A percentile compares a stretch with the other conserved stretches of the same genome.
These are phyloP conservation scores for Dermolepida albohirtum DNA, from an alignment of 2,888 invertebrate genomes.

Conservation along the genomic window DNA sequence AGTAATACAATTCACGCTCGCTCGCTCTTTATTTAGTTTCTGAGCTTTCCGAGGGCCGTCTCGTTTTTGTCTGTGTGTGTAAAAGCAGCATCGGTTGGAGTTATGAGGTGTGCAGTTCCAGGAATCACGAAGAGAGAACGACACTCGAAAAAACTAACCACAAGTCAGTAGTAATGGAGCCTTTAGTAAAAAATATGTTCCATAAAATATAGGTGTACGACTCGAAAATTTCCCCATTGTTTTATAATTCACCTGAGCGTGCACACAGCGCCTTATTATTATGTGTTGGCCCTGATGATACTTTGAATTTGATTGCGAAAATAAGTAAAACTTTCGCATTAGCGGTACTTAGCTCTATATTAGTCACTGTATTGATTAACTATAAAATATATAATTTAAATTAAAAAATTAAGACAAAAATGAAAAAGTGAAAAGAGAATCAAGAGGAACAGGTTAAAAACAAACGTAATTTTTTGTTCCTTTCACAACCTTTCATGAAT, in stretches of 20 bases:
- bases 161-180: slow-evolving; percentile 48
- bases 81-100: slow-evolving; percentile 25
- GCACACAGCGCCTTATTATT: too few relatives aligned
- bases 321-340: too few relatives aligned
- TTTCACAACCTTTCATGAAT: too few relatives aligned
- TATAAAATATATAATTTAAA: too few relatives aligned
- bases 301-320: too few relatives aligned
- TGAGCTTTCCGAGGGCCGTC: slow-evolving; percentile 31
- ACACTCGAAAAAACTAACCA: slow-evolving; percentile 48
- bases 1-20: slow-evolving; percentile 22
- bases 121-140: slow-evolving; percentile 47
- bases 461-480: too few relatives aligned
- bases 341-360: too few relatives aligned
- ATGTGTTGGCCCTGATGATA: too few relatives aligned
- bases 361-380: too few relatives aligned
- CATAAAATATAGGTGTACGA: slow-evolving; percentile 5
- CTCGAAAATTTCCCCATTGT: slow-evolving; percentile 10
- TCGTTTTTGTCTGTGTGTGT: slow-evolving; percentile 29
- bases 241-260: slow-evolving; percentile 1
- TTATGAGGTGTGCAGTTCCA: slow-evolving; percentile 46
- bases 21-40: slow-evolving; percentile 30
- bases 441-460: too few relatives aligned
- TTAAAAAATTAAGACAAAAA: too few relatives aligned
- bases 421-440: too few relatives aligned
- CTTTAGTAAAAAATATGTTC: slow-evolving; percentile 7